A percentile compares a stretch with the other conserved stretches of the same genome.
Conservation (phyloP, 92 coral and sea anemone species). For the Plumapathes pennacea region DNA sequence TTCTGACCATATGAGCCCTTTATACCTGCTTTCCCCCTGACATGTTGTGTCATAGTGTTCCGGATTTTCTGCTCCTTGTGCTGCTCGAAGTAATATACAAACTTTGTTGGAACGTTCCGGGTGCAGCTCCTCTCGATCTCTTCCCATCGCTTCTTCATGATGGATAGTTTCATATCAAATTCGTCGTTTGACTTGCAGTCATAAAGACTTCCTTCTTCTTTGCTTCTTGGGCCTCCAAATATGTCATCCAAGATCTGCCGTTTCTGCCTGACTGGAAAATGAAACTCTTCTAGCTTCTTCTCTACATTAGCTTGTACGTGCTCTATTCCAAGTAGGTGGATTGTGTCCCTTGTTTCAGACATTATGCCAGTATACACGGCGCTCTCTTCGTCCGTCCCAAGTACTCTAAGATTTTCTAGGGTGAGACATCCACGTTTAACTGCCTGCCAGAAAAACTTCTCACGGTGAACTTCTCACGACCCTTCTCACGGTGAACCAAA, state of each 20-base stretch:
- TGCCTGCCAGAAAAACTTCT: slow-evolving; percentile 48
- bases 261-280: slow-evolving; percentile 28
- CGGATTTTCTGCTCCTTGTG: slow-evolving; percentile 35
- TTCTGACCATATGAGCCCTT: slow-evolving; percentile 29
- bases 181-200: slow-evolving; percentile 35
- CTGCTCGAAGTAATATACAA: slow-evolving; percentile 18
- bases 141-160: slow-evolving; percentile 20
- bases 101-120: slow-evolving; percentile 19
- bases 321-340: slow-evolving; percentile 44
- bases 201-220: slow-evolving; percentile 33
- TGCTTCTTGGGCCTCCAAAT: slow-evolving; percentile 30
- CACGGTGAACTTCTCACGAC: slow-evolving; percentile 24
- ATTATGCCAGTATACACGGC: slow-evolving; percentile 33
- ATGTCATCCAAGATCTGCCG: slow-evolving; percentile 19
- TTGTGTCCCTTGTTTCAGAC: slow-evolving; percentile 32
- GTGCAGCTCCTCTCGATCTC: slow-evolving; percentile 14
- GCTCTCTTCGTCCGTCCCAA: slow-evolving; percentile 32
- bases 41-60: slow-evolving; percentile 32
- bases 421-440: slow-evolving; percentile 23
- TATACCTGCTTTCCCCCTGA: slow-evolving; percentile 28
- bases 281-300: slow-evolving; percentile 29
- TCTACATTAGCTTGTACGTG: slow-evolving; percentile 42
- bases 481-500: slow-evolving; percentile 43
- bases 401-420: slow-evolving; percentile 15
- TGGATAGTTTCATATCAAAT: slow-evolving; percentile 18